Conservation (phyloP, 2,113 vertebrate genomes). For the Cnemophilus loriae region DNA sequence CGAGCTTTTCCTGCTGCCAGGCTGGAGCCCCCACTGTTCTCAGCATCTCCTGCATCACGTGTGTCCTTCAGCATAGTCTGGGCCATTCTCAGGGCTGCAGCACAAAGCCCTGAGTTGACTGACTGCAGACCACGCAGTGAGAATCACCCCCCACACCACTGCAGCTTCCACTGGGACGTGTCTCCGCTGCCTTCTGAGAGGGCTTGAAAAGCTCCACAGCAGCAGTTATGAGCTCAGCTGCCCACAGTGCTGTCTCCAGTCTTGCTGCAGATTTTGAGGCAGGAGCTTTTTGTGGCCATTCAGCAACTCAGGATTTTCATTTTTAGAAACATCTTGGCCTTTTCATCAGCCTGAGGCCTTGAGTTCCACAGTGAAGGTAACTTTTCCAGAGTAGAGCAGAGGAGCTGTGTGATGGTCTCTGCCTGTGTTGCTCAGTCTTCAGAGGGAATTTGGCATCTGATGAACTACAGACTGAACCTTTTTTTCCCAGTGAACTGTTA, state of each 20-base stretch:
- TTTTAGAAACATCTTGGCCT: neutral
- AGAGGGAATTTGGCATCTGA: neutral
- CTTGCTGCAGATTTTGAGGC: neutral
- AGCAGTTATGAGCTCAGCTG: neutral
- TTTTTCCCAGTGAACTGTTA: neutral
- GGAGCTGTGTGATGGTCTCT: neutral
- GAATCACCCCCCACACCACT: neutral
- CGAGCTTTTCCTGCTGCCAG: neutral
- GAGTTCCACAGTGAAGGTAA: neutral
- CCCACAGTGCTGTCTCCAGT: neutral
- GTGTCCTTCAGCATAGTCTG: neutral
- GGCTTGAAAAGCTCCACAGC: neutral
- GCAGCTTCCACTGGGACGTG: neutral
- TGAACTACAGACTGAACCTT: neutral
- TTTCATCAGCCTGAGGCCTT: neutral
- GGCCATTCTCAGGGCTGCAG: neutral
- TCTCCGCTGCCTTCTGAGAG: neutral
- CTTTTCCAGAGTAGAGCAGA: neutral
- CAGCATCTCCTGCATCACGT: neutral
- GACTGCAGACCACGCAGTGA: neutral
- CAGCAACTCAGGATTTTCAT: neutral
- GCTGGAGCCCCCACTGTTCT: neutral
- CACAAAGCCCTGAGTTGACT: neutral
- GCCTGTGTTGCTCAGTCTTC: neutral
- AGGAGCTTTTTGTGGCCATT: neutral